phyloP scores from a whole-genome alignment of 37 sponge, comb jelly and placozoan species.

The Aplysina aerophoba region DNA sequence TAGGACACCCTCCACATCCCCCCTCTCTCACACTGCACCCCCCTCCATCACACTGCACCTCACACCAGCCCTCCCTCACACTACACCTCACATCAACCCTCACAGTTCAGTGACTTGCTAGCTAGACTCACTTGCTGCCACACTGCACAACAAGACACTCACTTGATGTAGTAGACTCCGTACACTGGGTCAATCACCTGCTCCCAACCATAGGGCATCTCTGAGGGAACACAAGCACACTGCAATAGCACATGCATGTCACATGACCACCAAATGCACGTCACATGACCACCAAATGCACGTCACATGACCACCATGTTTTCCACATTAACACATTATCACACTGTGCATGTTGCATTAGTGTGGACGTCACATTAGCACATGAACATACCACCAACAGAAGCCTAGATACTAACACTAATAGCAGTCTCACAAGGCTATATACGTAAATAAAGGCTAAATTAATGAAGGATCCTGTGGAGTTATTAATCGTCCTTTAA shows the following conservation, averaged over 20 bases:
- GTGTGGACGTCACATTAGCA: too few species aligned
- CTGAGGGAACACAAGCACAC: constrained; percentile 50
- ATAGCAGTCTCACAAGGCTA: too few species aligned
- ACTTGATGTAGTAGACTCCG: constrained; percentile 97
- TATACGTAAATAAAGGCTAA: too few species aligned
- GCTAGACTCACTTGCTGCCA: background rate
- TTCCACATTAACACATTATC: background rate
- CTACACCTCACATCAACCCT: background rate
- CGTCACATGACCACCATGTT: background rate
- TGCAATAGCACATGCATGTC: background rate
- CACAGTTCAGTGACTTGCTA: background rate
- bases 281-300: background rate
- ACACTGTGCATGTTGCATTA: too few species aligned
- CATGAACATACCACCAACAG: too few species aligned
- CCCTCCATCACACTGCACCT: background rate
- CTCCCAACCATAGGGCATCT: constrained; percentile 98
- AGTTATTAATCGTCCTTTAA: background rate
- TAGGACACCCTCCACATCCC: too few species aligned
- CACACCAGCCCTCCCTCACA: background rate
- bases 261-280: background rate
- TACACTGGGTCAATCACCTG: constrained; percentile 81
- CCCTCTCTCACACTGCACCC: background rate
- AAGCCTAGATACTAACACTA: too few species aligned
- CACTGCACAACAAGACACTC: constrained; percentile 42
- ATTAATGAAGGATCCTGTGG: too few species aligned